Percentiles rank a stretch among this genome's conserved stretches.
Evolutionary conservation across 2,888 invertebrate species (phyloP).

Genomic region (Sminthurides aquaticus): DNA sequence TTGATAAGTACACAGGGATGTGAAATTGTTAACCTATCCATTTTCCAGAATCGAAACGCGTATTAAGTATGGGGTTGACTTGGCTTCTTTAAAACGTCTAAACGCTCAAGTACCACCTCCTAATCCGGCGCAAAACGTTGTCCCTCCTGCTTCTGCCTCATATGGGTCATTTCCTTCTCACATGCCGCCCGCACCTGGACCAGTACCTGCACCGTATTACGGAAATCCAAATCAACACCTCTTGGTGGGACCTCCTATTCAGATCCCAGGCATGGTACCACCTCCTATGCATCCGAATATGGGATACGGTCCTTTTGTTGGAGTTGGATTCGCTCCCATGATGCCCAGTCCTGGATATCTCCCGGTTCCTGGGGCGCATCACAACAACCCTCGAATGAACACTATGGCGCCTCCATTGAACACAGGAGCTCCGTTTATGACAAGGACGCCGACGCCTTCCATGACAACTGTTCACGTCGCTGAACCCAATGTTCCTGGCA

Average conservation of each 20-base stretch:
- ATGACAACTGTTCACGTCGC: neutral
- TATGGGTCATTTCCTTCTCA: neutral
- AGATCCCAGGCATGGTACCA: neutral
- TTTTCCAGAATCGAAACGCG: constrained; percentile 31
- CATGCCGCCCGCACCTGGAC: neutral
- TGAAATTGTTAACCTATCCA: no score
- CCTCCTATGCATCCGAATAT: neutral
- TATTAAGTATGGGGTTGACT: constrained; percentile 34
- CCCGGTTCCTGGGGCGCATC: neutral
- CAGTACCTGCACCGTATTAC: no score
- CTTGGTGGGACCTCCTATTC: neutral
- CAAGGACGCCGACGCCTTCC: neutral
- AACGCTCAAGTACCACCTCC: constrained; percentile 14
- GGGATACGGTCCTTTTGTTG: neutral
- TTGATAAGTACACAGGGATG: no score
- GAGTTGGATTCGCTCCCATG: neutral
- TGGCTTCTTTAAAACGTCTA: constrained; percentile 27
- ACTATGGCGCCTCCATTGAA: neutral
- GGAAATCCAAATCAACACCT: neutral
- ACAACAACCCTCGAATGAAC: neutral
- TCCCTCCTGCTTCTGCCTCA: neutral
- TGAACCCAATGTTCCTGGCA: constrained; percentile 3
- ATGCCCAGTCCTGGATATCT: neutral
- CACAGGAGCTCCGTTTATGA: neutral
- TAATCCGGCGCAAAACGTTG: neutral